phyloP scores from a whole-genome alignment of 2,888 invertebrate genomes.

The Peribatodes rhomboidaria region DNA sequence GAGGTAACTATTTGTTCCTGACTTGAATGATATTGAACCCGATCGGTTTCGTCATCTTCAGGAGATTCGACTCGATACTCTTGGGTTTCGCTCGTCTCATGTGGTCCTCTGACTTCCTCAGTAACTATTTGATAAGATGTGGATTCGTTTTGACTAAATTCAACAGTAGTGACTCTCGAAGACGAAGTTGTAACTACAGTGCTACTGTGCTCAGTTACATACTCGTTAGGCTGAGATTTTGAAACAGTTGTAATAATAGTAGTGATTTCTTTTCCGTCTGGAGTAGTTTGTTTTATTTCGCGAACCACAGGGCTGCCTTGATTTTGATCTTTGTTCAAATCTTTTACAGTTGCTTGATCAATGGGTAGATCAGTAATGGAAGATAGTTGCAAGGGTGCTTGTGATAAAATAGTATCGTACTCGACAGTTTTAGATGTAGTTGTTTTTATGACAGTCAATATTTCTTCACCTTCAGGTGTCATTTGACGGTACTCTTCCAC shows the following conservation, averaged over 20 bases:
- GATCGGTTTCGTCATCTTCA: conserved; percentile 61
- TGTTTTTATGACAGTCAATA: conserved; percentile 62
- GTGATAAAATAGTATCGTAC: conserved; percentile 49
- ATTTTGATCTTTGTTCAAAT: conserved; percentile 19
- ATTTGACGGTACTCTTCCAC: conserved; percentile 57
- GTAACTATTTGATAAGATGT: conserved; percentile 64
- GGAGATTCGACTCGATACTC: conserved; percentile 57
- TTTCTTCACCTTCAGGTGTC: conserved; percentile 59
- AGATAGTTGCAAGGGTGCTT: conserved; percentile 26
- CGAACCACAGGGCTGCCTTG: conserved; percentile 40
- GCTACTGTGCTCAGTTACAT: conserved; percentile 66
- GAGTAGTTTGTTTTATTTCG: conserved; percentile 55
- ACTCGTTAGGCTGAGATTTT: conserved; percentile 64
- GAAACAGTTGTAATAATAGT: conserved; percentile 61
- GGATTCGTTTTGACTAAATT: conserved; percentile 70
- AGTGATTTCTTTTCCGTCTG: conserved; percentile 62
- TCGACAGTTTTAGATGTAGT: conserved; percentile 62
- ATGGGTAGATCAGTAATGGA: conserved; percentile 32
- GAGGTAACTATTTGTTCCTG: conserved; percentile 19
- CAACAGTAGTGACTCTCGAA: conserved; percentile 70
- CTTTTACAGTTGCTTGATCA: conserved; percentile 21
- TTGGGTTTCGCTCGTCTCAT: conserved; percentile 52
- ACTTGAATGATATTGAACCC: conserved; percentile 25
- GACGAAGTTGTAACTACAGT: conserved; percentile 67
- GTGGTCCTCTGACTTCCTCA: conserved; percentile 58